phyloP scores from a whole-genome alignment of 1,140 invertebrate genomes.

The Theocolax elegans region DNA sequence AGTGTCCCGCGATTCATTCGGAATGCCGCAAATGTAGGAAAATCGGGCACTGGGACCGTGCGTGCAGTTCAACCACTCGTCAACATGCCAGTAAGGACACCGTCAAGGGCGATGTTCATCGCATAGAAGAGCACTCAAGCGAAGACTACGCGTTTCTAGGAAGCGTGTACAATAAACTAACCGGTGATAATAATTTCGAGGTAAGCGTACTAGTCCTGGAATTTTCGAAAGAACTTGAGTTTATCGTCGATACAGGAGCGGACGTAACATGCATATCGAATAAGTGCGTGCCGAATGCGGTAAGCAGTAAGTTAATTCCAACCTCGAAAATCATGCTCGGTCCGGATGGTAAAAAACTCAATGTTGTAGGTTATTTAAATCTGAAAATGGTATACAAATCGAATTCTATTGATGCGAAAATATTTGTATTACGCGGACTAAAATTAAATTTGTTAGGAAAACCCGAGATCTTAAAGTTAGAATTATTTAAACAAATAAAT shows the following conservation, averaged over 20 bases:
- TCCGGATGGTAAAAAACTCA: slow-evolving; percentile 30
- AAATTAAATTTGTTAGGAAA: no score
- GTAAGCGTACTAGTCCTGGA: background rate
- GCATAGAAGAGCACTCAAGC: slow-evolving; percentile 9
- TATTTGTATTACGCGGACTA: slow-evolving; percentile 34
- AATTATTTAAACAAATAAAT: slow-evolving; percentile 29
- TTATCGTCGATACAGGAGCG: no score
- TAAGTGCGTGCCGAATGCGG: slow-evolving; percentile 16
- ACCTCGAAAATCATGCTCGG: no score
- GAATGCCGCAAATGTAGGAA: slow-evolving; percentile 47
- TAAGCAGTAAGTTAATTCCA: slow-evolving; percentile 9
- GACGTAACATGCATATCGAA: slow-evolving; percentile 38
- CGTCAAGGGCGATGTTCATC: background rate
- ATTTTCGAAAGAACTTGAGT: slow-evolving; percentile 40
- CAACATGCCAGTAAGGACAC: slow-evolving; percentile 5
- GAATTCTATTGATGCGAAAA: slow-evolving; percentile 2
- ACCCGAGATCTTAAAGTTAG: slow-evolving; percentile 37
- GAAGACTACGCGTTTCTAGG: slow-evolving; percentile 18
- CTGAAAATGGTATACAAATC: background rate
- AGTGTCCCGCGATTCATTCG: slow-evolving; percentile 43
- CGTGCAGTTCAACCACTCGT: slow-evolving; percentile 36
- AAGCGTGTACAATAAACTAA: slow-evolving; percentile 7
- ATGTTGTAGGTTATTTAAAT: slow-evolving; percentile 18
- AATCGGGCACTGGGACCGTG: no score
- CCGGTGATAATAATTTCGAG: slow-evolving; percentile 17